phyloP scores from a whole-genome alignment of 1,140 invertebrate genomes.

The Cotesia vestalis region DNA sequence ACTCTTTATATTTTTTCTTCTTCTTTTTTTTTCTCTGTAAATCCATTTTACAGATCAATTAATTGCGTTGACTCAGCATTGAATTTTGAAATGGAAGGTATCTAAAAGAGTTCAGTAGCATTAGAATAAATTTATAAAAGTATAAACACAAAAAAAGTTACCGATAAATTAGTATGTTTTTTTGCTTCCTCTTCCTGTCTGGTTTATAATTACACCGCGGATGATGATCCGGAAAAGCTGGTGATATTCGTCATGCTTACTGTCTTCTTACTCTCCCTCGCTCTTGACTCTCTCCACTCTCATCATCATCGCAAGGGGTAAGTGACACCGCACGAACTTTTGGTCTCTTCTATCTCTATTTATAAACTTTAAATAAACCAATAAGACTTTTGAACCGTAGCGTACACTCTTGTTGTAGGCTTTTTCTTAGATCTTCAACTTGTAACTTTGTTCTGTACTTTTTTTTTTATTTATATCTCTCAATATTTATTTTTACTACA shows the following conservation, averaged over 20 bases:
- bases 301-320: constrained; percentile 48
- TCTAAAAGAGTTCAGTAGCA: no score
- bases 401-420: constrained; percentile 32
- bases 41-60: constrained; percentile 9
- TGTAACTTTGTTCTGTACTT: constrained; percentile 33
- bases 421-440: constrained; percentile 12
- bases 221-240: constrained; percentile 26
- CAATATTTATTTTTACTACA: neutral
- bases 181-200: constrained; percentile 7
- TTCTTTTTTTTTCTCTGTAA: neutral
- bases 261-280: constrained; percentile 1
- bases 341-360: constrained; percentile 54
- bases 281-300: neutral
- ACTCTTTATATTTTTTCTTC: neutral
- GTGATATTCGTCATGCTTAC: neutral
- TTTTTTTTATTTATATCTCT: constrained; percentile 7
- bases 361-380: constrained; percentile 64
- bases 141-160: neutral
- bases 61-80: no score
- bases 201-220: constrained; percentile 20
- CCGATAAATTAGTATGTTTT: neutral
- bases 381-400: constrained; percentile 56
- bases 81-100: no score
- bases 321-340: constrained; percentile 61
- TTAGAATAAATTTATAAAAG: no score